Base-by-base conservation (phyloP, 2,888 invertebrate genomes). In the Ischnus inquisitorius region DNA sequence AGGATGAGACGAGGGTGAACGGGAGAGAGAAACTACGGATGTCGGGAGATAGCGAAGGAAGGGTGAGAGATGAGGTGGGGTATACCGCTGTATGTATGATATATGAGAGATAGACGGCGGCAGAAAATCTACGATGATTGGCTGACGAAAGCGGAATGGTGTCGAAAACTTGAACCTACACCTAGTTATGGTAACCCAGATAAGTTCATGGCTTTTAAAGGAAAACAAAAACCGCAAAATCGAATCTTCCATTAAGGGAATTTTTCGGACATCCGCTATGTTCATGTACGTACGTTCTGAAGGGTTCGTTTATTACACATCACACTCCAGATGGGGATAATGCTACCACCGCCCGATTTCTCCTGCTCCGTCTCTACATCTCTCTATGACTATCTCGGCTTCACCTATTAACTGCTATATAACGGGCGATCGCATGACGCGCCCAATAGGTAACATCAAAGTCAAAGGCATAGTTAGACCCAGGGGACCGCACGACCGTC, bases 391-490 rank as follows among this genome's bases (percentile, higher is more conserved):
- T 46, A 81, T 83, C 79, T 81, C 83, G 82, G 87, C 83, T 86
- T 86, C 86, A 84, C 84, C 88, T 87, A 88, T 88, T 87, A 88
- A 86, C 85, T 71, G 71, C 85, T 84, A 85, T 87, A 88, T 87
- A 88, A 86, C 84, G 74, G 85, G 41, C 87, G 88, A 91, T 91
- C 92, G 88, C 87, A 88, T 90, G 89, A 90, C 90, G 90, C 87
- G 88, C 87, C 88, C 87, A 85, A 87, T 89, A 88, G 87, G 87
- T 87, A 90, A 93, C 93, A 93, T 93, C 93, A 93, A 93, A 93
- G 93, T 92, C 93, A 93, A 93, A 93, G 92, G 92, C 92, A 93
- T 92, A 91, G 91, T 91, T 92, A 90, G 86, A 89, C 92, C 90
- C 92, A 80, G 83, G 93, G 92, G 92, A 92, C 77, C 80, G 65